phyloP scores from a whole-genome alignment of 2,113 vertebrate genomes.

The Nyctereutes procyonoides region DNA sequence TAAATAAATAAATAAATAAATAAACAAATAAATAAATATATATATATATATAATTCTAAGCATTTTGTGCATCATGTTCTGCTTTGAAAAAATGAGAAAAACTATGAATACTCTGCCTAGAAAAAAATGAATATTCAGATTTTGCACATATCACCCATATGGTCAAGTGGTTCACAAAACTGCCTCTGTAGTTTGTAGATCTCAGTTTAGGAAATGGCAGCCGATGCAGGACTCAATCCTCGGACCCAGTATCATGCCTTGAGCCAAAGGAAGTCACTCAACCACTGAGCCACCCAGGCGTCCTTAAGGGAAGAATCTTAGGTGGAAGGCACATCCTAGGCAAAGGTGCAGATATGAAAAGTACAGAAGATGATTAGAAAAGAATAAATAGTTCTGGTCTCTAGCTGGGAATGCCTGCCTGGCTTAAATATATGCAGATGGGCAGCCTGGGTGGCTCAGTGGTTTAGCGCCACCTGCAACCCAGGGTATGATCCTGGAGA shows the following conservation, averaged over 20 bases:
- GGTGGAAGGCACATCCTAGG: neutral
- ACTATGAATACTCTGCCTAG: neutral
- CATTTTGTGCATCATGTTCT: neutral
- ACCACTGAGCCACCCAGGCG: too few relatives aligned
- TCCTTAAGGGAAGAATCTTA: neutral
- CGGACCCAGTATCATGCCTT: too few relatives aligned
- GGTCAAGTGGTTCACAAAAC: neutral
- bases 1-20: too few relatives aligned
- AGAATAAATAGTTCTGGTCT: neutral
- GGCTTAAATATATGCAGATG: neutral
- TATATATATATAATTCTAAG: neutral
- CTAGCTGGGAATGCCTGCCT: neutral
- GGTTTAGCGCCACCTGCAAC: too few relatives aligned
- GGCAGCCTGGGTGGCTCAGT: too few relatives aligned
- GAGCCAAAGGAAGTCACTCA: too few relatives aligned
- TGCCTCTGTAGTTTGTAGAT: neutral
- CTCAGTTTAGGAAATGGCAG: slow-evolving; percentile 8
- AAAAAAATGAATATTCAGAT: neutral
- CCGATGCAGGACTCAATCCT: too few relatives aligned
- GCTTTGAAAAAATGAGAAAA: slow-evolving; percentile 27
- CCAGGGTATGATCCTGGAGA: too few relatives aligned
- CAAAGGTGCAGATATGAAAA: neutral
- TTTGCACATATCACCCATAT: neutral
- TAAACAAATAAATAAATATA: too few relatives aligned
- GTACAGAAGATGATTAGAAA: neutral